phyloP scores from a whole-genome alignment of 92 coral and sea anemone species.

The Phenganax subtilis region DNA sequence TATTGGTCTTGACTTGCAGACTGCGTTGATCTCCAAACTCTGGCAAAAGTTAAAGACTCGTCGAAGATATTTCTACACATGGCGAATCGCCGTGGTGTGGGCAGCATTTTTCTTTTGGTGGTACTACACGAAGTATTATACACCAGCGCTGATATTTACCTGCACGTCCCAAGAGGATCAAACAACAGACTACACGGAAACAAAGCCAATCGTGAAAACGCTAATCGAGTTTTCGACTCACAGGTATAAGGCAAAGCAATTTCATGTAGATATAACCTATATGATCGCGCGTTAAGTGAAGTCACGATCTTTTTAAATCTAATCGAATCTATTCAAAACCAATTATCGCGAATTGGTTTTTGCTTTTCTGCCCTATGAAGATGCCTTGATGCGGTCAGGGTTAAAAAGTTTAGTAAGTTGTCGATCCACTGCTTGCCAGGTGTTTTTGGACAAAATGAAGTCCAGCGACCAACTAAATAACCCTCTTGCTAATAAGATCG shows the following conservation, averaged over 20 bases:
- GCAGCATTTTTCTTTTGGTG: background rate
- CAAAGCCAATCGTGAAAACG: slow-evolving; percentile 71
- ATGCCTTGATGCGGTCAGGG: no score
- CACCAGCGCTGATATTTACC: slow-evolving; percentile 51
- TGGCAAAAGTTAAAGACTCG: no score
- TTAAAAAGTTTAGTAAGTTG: no score
- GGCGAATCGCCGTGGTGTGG: background rate
- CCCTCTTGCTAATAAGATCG: no score
- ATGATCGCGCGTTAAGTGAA: background rate
- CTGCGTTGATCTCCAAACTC: no score
- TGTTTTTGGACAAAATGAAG: no score
- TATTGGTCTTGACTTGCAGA: no score
- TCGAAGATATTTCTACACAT: no score
- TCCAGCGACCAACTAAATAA: no score
- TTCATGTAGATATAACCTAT: background rate
- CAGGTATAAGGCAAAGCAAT: slow-evolving; percentile 53
- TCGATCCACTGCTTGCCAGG: no score
- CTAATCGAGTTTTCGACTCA: slow-evolving; percentile 84
- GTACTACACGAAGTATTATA: background rate
- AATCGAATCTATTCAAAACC: background rate
- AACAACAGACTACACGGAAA: slow-evolving; percentile 80
- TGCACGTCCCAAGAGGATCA: slow-evolving; percentile 81
- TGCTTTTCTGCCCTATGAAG: no score
- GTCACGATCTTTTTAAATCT: background rate
- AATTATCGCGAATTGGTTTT: no score